Conservation (phyloP, 1,140 invertebrate species). For the Atta colombica region DNA sequence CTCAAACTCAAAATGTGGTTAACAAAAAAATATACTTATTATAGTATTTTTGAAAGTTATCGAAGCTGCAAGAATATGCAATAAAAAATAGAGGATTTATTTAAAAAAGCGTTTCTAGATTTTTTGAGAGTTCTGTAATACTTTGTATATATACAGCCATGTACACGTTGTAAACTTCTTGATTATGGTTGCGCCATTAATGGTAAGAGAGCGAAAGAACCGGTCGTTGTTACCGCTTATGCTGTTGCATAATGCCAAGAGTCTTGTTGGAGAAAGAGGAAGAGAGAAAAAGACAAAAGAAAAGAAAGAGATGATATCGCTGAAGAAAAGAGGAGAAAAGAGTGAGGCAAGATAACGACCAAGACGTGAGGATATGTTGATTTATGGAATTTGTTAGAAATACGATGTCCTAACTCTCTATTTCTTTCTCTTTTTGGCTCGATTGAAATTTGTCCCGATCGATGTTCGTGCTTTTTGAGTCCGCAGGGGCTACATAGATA, state of each 20-base stretch:
- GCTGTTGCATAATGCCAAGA: conserved; percentile 72
- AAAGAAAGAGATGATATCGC: not conserved
- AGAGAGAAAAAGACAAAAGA: not conserved
- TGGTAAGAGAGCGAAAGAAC: conserved; percentile 2
- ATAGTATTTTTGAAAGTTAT: too few species aligned
- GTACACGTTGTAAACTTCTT: conserved; percentile 45
- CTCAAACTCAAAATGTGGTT: too few species aligned
- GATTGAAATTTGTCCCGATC: conserved; percentile 21
- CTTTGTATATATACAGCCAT: not conserved
- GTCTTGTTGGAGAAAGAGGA: not conserved
- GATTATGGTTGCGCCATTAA: conserved; percentile 52
- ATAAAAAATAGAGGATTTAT: too few species aligned
- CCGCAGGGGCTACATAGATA: too few species aligned
- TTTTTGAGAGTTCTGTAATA: too few species aligned
- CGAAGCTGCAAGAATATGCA: too few species aligned
- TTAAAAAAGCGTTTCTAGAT: too few species aligned
- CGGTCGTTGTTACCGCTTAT: conserved; percentile 74
- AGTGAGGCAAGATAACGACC: conserved; percentile 57
- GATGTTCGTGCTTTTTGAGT: not conserved
- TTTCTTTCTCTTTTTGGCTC: not conserved
- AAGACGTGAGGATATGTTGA: conserved; percentile 73
- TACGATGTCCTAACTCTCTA: conserved; percentile 15
- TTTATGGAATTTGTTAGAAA: conserved; percentile 70
- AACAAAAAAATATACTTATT: too few species aligned
- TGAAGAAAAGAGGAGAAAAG: conserved; percentile 2